Percentiles rank a stretch among this genome's conserved stretches.
These are phyloP conservation scores for Erannis defoliaria DNA, from an alignment of 2,888 invertebrate species.

Conservation along the genomic window DNA sequence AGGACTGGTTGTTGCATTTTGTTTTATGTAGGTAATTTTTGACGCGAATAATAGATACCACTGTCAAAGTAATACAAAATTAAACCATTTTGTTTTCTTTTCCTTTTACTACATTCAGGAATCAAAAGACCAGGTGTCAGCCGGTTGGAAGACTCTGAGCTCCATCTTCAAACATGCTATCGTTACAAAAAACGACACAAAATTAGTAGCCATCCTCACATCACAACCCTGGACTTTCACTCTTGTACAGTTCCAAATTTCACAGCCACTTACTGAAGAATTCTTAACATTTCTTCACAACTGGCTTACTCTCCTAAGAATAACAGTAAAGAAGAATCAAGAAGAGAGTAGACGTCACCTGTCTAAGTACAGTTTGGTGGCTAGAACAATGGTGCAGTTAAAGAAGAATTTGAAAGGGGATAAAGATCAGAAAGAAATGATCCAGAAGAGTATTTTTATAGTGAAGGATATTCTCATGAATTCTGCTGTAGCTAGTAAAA, in stretches of 20 bases:
- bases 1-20: too few relatives aligned
- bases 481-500: constrained; percentile 44
- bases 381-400: constrained; percentile 65
- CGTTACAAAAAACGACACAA: constrained; percentile 67
- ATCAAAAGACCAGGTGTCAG: constrained; percentile 66
- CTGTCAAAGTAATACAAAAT: too few relatives aligned
- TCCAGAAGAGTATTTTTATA: constrained; percentile 56
- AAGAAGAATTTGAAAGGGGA: constrained; percentile 60
- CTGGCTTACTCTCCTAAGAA: constrained; percentile 72
- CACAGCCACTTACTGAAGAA: constrained; percentile 67
- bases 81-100: too few relatives aligned
- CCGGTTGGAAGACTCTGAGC: constrained; percentile 76
- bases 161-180: constrained; percentile 77
- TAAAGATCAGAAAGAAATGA: constrained; percentile 58
- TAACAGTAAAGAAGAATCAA: constrained; percentile 65
- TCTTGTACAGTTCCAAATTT: constrained; percentile 75
- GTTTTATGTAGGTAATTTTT: too few relatives aligned
- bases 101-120: constrained; percentile 56
- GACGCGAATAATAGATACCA: too few relatives aligned
- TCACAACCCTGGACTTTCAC: constrained; percentile 79
- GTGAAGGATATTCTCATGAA: constrained; percentile 66
- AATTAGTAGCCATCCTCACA: constrained; percentile 67
- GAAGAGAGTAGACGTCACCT: constrained; percentile 58
- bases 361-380: constrained; percentile 66
- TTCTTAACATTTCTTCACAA: constrained; percentile 70